Evolutionary conservation across 2,113 vertebrate species (phyloP), one percentile per base, ranked within the genome.

Genomic region (Catharus bicknelli): DNA sequence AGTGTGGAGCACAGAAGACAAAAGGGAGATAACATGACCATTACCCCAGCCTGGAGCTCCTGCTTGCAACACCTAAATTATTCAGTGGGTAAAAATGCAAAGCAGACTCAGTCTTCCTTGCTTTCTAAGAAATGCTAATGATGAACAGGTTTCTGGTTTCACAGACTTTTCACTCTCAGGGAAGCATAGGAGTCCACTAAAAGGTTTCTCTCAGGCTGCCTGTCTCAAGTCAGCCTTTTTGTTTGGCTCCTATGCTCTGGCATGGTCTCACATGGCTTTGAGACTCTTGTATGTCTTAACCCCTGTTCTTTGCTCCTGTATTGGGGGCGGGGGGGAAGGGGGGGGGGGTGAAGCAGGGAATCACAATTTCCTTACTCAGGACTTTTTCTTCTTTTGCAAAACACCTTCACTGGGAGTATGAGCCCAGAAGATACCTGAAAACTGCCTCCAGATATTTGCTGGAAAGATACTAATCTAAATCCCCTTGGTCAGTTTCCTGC

Each of bases 1-100:
- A 42, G 13, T 0, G 2, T 20, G 17, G 29, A 51, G 40, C 13
- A 75, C 0, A 0, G 26, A 23, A 88, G 16, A 32, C 26, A n/a
- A 48, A 79, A 67, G 11, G 16, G 36, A 67, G 18, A 30, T 29
- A 40, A 55, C 0, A 5, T 45, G 53, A 83, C 25, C 29, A 11
- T 42, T 26, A 57, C 4, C 6, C 42, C n/a, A 73, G 67, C 13
- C 43, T 64, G 68, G 36, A 62, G 23, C 21, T 74, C n/a, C 42
- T 73, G 23, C 47, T 70, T 66, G 55, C 59, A 54, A 29, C 32
- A 88, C 4, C 5, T 40, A 36, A 48, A 43, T 34, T 48, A 63
- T 83, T 61, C 42, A 66, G 16, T 32, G 32, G 15, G 16, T 22
- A 55, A 88, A 77, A 30, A 42, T 2, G 4, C 27, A 93, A 77